A percentile compares a stretch with the other conserved stretches of the same genome.
Evolutionary conservation across 2,888 invertebrate genomes (phyloP).

Genomic region (Leucoptera coffeella): DNA sequence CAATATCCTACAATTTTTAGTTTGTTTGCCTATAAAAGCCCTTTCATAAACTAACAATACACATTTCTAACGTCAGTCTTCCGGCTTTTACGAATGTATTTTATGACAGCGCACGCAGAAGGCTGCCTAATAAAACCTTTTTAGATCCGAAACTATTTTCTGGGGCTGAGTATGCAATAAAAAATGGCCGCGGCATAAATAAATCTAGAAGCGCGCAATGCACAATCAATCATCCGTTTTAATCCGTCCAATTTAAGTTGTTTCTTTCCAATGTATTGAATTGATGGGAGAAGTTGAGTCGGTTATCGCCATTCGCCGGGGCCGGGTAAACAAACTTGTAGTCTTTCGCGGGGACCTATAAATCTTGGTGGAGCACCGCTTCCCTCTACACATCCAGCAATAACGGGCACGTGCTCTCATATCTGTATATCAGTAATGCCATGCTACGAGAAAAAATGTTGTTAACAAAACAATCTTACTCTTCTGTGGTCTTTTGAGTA

Average conservation of each 20-base stretch:
- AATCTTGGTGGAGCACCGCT: constrained; percentile 22
- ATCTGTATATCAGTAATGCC: constrained; percentile 31
- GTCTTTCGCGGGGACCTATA: constrained; percentile 27
- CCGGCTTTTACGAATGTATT: constrained; percentile 50
- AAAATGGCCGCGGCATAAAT: constrained; percentile 44
- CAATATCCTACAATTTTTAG: too few relatives aligned
- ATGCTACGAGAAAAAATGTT: constrained; percentile 28
- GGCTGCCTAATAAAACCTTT: constrained; percentile 54
- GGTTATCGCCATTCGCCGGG: constrained; percentile 25
- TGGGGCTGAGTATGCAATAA: constrained; percentile 50
- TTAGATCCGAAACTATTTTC: constrained; percentile 52
- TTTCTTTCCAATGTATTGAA: constrained; percentile 31
- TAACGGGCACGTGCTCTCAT: constrained; percentile 35
- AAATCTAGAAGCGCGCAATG: constrained; percentile 42
- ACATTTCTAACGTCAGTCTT: too few relatives aligned
- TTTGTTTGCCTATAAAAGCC: too few relatives aligned
- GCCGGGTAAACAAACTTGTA: constrained; percentile 26
- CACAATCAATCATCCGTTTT: constrained; percentile 40
- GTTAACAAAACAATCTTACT: constrained; percentile 18
- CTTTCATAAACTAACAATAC: too few relatives aligned
- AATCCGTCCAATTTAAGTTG: constrained; percentile 41
- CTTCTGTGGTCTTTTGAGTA: too few relatives aligned
- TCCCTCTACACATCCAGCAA: constrained; percentile 29
- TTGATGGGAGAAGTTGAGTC: constrained; percentile 37
- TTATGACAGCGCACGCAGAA: constrained; percentile 47